Percentiles rank a stretch among this genome's conserved stretches.
Evolutionary conservation across 2,113 vertebrate genomes (phyloP).

Genomic region (Mormyrus iriodes): DNA sequence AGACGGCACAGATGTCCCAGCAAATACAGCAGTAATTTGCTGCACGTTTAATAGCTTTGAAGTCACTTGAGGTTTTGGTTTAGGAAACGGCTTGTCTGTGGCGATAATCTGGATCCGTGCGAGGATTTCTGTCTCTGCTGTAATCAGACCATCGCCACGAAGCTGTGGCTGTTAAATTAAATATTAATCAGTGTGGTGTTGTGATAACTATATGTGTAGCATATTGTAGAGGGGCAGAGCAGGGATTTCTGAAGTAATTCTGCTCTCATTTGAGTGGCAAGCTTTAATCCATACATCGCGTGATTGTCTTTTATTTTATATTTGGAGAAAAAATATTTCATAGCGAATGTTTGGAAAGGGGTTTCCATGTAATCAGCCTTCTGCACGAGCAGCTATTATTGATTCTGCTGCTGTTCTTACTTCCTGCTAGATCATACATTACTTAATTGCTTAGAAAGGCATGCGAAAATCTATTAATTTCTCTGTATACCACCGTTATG

Average conservation of each 20-base stretch:
- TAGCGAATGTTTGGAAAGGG: background rate
- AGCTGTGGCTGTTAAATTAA: background rate
- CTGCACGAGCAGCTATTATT: background rate
- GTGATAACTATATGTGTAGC: background rate
- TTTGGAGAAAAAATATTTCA: background rate
- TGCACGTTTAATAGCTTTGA: background rate
- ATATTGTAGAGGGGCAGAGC: background rate
- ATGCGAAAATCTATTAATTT: background rate
- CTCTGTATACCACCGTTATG: background rate
- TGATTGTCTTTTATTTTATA: background rate
- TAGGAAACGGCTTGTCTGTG: background rate
- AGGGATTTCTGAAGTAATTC: background rate
- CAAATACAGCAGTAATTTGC: background rate
- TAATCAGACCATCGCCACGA: background rate
- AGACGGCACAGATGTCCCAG: background rate
- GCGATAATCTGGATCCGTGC: background rate
- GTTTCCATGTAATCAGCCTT: background rate
- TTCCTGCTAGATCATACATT: background rate
- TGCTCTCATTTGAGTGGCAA: background rate
- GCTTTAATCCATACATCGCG: background rate
- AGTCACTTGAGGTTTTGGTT: background rate
- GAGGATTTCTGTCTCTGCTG: constrained; percentile 2
- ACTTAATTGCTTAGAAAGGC: background rate
- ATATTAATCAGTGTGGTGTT: constrained; percentile 5
- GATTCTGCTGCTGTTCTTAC: background rate